Evolutionary conservation across 1,140 invertebrate genomes (phyloP), one percentile per base, ranked within the genome.

Genomic region (Dolichoris vasculosae): DNA sequence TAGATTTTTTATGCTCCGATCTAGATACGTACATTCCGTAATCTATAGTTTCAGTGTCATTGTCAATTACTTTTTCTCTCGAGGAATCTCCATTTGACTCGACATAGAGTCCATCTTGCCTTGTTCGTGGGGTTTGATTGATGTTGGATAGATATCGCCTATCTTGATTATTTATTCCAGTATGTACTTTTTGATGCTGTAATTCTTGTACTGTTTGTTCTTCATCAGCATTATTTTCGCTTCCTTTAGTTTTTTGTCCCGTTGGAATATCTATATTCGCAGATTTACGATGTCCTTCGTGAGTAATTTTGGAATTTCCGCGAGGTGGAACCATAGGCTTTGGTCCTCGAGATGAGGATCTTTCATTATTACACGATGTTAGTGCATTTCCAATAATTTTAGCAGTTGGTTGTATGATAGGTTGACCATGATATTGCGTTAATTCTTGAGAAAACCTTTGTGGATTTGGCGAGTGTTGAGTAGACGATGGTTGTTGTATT

Each of bases 281-380:
- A 0, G 90, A 88, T 77, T 93, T 93, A 55, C 91, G 90, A 76
- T 91, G 89, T 2, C 88, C 89, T 51, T 93, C 92, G 59, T 93
- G 91, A 8, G 93, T 93, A 11, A 93, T 93, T 86, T 93, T 93
- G n/a, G 93, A 93, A 87, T 93, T 93, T 0, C 89, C 91, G 17
- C 93, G 88, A 2, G 93, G 93, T 1, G 93, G 93, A 9, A 93
- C 93, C 91, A 92, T 90, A 0, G 93, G 93, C 83, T 93, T 93
- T 0, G 93, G 93, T 51, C 93, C 93, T 20, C 93, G 89, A 17
- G 81, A 90, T 11, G 79, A 90, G 20, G 85, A 80, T 81, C 90
- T 84, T 23, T 93, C 92, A 0, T 88, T 84, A 20, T 84, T 87
- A 7, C 88, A 79, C 7, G 90, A 87, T 0, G 88, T 48, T 17